Base-by-base conservation (phyloP, 2,888 invertebrate genomes). In the Epistrophe eligans region DNA sequence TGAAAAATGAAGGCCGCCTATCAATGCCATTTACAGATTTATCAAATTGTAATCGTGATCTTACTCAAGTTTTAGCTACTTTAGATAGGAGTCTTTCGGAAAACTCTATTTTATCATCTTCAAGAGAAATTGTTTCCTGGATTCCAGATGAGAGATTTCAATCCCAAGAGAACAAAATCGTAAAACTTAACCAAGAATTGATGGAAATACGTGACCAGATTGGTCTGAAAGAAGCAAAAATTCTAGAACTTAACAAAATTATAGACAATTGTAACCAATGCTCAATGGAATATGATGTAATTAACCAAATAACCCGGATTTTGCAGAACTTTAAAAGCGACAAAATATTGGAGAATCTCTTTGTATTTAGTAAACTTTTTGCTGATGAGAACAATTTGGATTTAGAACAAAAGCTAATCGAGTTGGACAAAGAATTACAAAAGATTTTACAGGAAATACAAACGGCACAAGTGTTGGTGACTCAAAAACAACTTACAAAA, bases 191-290 rank as follows among this genome's bases (percentile, higher is more conserved):
- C 11, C 79, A 74, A 19, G 88, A 90, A 70, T 32, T 90, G 15
- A 88, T 88, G 45, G 38, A 50, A n/a, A 57, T 89, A 28, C 88
- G 88, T 24, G 70, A 88, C 15, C 81, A 90, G 15, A 60, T 90
- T n/a, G 81, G 76, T 0, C 89, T 89, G 57, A 89, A 89, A 64
- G 83, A 90, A 73, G 87, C 87, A 17, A 89, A 90, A 88, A 90
- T 89, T 66, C n/a, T 67, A 6, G 89, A 88, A 43, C 74, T 90
- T 0, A 89, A 73, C 15, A 80, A 77, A 80, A 88, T 90, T 15
- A 80, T 88, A 0, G 88, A 89, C 62, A 89, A 89, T 17, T 89
- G 80, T 57, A 84, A 88, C 11, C 50, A 40, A 38, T 83, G 79
- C 7, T 48, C 66, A 60, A 70, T 87, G 79, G 83, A 83, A 28